Base-by-base conservation (phyloP, 2,888 invertebrate species). In the Drosophila mimica region DNA sequence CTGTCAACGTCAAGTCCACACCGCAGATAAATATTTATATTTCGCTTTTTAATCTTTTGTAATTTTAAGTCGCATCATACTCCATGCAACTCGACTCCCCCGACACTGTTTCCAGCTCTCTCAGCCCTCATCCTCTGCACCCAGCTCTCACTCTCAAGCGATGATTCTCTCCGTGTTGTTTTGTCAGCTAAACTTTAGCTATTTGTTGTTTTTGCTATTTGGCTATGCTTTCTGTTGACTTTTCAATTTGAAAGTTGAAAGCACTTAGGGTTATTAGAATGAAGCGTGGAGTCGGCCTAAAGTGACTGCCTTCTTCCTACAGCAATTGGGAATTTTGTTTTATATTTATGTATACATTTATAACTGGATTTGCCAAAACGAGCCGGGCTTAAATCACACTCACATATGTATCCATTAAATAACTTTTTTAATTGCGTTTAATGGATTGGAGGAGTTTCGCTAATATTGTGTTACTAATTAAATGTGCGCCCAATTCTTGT, bases 181-280 rank as follows among this genome's bases (percentile, higher is more conserved):
- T 67, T 82, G 72, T 76, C 70, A 70, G 62, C 74, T 62, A 72
- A 73, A 89, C 84, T 83, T 81, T 81, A 36, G 83, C 87, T 85
- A 84, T 82, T 82, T 85, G 76, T 82, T 78, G 79, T 74, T 82
- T 83, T 74, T 79, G 71, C 83, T 91, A 84, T 85, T 91, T 88
- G 82, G 89, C 91, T 76, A 81, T 89, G 90, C 83, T 75, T 63
- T 84, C 83, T 90, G 91, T 87, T 87, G 86, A 89, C 91, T 87
- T 91, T 87, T 87, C 91, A 91, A 91, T 91, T 87, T 88, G 91
- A 80, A 82, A 91, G 89, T 90, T 85, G 81, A 90, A 90, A 91
- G 90, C 91, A 88, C 90, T 87, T 80, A 90, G 86, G 77, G 75
- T 82, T 89, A 91, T 90, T 91, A 91, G 91, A 89, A 85, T 76